These are phyloP conservation scores for Psittacula echo DNA, from an alignment of 2,797 vertebrate species.

Conservation along the genomic window DNA sequence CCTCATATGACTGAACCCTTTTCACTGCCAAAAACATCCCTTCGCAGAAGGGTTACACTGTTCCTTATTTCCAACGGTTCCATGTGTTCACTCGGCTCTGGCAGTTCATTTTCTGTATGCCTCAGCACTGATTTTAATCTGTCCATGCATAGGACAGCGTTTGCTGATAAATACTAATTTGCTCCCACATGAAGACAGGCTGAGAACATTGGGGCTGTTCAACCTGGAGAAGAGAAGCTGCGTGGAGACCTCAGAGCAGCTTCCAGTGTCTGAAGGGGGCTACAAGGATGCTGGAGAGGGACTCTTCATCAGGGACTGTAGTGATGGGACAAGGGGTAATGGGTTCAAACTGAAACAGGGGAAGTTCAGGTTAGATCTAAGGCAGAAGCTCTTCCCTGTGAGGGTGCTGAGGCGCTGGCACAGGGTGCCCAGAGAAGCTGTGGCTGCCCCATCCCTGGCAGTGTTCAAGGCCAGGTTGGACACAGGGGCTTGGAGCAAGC, in stretches of 20 bases:
- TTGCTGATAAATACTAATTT: background rate
- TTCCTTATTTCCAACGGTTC: background rate
- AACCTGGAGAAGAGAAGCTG: background rate
- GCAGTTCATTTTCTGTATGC: background rate
- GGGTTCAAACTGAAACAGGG: too few species aligned
- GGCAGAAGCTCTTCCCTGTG: too few species aligned
- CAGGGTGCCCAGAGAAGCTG: too few species aligned
- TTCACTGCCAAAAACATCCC: background rate
- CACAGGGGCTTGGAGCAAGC: too few species aligned
- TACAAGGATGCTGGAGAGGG: too few species aligned
- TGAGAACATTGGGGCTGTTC: background rate
- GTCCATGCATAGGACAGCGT: background rate
- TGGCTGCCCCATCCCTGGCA: too few species aligned
- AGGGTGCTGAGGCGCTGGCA: too few species aligned
- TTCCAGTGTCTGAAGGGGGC: background rate
- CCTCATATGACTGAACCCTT: background rate
- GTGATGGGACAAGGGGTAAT: too few species aligned
- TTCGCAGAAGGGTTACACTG: background rate
- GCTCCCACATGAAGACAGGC: background rate
- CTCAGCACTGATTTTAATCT: background rate
- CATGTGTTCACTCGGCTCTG: background rate
- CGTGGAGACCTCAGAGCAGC: background rate
- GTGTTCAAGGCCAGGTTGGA: too few species aligned
- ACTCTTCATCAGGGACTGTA: too few species aligned
- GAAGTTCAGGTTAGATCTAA: too few species aligned